Evolutionary conservation across 2,888 invertebrate genomes (phyloP).

Genomic region (Hemistola chrysoprasaria): DNA sequence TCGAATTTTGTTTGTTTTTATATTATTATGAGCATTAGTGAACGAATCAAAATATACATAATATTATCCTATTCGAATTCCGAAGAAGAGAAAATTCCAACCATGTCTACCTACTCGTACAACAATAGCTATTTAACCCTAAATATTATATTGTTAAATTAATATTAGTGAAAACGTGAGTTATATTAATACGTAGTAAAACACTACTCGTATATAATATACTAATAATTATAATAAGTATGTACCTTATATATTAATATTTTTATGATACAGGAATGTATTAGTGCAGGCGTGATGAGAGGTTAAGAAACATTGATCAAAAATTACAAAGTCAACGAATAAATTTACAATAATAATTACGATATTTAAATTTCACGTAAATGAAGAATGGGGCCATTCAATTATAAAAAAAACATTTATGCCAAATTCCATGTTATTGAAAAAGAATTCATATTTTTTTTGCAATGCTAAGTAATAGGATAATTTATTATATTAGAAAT

Average conservation of each 20-base stretch:
- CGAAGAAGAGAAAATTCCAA: conserved; percentile 24
- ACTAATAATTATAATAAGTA: conserved; percentile 30
- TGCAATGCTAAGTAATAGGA: too few relatives aligned
- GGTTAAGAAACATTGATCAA: background rate
- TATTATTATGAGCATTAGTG: conserved; percentile 9
- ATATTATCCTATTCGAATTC: conserved; percentile 12
- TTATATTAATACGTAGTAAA: conserved; percentile 53
- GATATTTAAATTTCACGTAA: too few relatives aligned
- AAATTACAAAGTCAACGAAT: background rate
- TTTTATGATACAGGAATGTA: conserved; percentile 21
- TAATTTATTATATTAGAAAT: too few relatives aligned
- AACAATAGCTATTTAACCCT: conserved; percentile 47
- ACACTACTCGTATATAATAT: conserved; percentile 51
- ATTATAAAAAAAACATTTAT: too few relatives aligned
- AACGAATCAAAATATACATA: conserved; percentile 6
- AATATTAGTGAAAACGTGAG: conserved; percentile 69
- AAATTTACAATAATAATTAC: too few relatives aligned
- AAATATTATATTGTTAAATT: conserved; percentile 43
- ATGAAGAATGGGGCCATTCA: too few relatives aligned
- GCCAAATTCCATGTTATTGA: too few relatives aligned
- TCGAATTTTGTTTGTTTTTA: background rate
- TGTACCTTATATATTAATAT: conserved; percentile 21
- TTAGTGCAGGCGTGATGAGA: conserved; percentile 25
- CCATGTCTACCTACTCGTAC: conserved; percentile 34
- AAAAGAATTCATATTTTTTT: too few relatives aligned